phyloP scores from a whole-genome alignment of 30 jellyfish, hydroid and myxozoan species.

The Kudoa iwatai region DNA sequence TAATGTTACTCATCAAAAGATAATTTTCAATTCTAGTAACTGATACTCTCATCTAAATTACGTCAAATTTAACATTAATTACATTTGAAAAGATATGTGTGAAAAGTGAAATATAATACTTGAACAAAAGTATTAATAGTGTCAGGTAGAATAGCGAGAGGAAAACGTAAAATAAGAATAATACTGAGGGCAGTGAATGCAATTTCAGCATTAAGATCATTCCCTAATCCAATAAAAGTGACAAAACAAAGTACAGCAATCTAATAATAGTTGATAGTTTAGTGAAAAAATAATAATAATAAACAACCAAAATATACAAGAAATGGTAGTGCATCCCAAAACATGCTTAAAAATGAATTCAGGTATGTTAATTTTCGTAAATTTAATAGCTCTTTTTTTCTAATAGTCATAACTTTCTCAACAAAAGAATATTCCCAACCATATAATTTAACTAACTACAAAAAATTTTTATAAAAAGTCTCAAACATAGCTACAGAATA shows the following conservation, averaged over 20 bases:
- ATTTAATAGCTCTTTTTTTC: constrained; percentile 17
- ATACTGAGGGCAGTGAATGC: constrained; percentile 61
- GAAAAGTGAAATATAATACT: constrained; percentile 1
- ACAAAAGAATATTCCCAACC: constrained; percentile 88
- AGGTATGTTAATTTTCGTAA: constrained; percentile 5
- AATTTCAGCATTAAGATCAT: constrained; percentile 19
- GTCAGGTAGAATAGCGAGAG: constrained; percentile 33
- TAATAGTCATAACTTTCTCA: constrained; percentile 5
- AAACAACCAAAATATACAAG: background rate
- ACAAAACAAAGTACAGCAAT: background rate
- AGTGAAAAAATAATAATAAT: background rate
- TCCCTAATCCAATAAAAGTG: background rate
- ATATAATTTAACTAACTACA: constrained; percentile 27
- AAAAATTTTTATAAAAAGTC: constrained; percentile 1
- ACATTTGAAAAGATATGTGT: background rate
- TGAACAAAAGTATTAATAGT: constrained; percentile 11
- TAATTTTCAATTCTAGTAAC: background rate
- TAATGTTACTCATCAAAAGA: background rate
- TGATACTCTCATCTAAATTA: background rate
- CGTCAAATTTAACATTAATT: background rate
- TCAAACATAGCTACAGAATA: background rate
- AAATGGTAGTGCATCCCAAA: background rate
- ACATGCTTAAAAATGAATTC: constrained; percentile 27
- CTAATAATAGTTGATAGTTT: background rate
- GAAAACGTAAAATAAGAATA: constrained; percentile 38